Evolutionary conservation across 2,888 invertebrate species (phyloP), one percentile per base, ranked within the genome.

Genomic region (Incurvaria masculella): DNA sequence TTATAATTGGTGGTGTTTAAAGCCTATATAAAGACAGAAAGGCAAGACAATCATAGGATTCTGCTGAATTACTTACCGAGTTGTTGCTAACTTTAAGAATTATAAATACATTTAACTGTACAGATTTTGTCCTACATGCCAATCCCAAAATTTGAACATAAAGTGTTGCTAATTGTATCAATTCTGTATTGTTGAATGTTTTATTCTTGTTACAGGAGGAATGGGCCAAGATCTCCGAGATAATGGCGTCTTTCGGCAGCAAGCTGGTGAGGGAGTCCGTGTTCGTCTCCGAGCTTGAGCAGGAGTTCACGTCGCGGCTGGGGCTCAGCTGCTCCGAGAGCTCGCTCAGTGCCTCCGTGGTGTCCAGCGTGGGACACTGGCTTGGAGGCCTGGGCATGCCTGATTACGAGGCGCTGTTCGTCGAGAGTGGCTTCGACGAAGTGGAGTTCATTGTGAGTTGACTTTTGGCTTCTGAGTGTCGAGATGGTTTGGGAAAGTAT

Each of bases 161-260:
- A n/a, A n/a, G n/a, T n/a, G n/a, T n/a, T n/a, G n/a, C n/a, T n/a
- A n/a, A n/a, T n/a, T n/a, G n/a, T n/a, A n/a, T n/a, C n/a, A n/a
- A n/a, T n/a, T n/a, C n/a, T n/a, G n/a, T n/a, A n/a, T n/a, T n/a
- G n/a, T n/a, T n/a, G n/a, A n/a, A n/a, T n/a, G n/a, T n/a, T n/a
- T n/a, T n/a, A 23, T 20, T 38, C 33, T 58, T 60, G 53, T 55
- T 55, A 57, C 87, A 91, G 73, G 94, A 94, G 72, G 96, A 97
- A 76, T 96, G 97, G 93, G 93, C 93, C 20, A 93, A 95, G 75
- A 95, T 97, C 60, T 92, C 93, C 44, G 94, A 95, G 72, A 96
- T 96, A 61, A 92, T 97, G 88, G 94, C 94, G 41, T 92, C 94
- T 2, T 93, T 97, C 63, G 94, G 95, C 51, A 91, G 89, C 55